Percentiles rank a stretch among this genome's conserved stretches.
Evolutionary conservation across 2,113 vertebrate species (phyloP).

Genomic region (Phalacrocorax carbo): DNA sequence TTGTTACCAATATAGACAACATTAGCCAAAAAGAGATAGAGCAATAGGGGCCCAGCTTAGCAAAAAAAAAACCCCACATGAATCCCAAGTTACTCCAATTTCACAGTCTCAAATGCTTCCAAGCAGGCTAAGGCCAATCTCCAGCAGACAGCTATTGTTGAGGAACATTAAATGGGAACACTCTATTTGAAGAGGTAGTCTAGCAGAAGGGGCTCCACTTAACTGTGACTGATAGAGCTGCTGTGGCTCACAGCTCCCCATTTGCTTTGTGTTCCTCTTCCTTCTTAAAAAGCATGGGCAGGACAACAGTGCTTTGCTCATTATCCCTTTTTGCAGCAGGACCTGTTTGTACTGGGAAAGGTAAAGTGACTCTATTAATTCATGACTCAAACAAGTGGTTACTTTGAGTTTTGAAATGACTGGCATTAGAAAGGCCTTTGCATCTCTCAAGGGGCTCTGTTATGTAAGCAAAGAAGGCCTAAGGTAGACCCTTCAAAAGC

Average conservation of each 20-base stretch:
- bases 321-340: background rate
- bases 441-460: background rate
- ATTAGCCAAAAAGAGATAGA: background rate
- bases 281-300: background rate
- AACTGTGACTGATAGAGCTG: background rate
- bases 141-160: background rate
- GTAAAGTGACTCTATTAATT: background rate
- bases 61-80: accelerated
- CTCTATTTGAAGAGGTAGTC: background rate
- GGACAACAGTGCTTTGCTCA: background rate
- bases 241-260: background rate
- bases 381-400: background rate
- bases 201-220: background rate
- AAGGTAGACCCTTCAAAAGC: background rate
- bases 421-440: background rate
- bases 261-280: background rate
- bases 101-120: background rate
- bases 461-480: background rate
- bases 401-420: background rate
- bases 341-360: background rate
- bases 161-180: background rate
- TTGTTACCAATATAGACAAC: background rate
- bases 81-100: background rate
- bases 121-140: background rate
- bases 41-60: background rate